A percentile compares a stretch with the other conserved stretches of the same genome.
phyloP scores from a whole-genome alignment of 2,888 invertebrate species.

The Mesochorus sp. region DNA sequence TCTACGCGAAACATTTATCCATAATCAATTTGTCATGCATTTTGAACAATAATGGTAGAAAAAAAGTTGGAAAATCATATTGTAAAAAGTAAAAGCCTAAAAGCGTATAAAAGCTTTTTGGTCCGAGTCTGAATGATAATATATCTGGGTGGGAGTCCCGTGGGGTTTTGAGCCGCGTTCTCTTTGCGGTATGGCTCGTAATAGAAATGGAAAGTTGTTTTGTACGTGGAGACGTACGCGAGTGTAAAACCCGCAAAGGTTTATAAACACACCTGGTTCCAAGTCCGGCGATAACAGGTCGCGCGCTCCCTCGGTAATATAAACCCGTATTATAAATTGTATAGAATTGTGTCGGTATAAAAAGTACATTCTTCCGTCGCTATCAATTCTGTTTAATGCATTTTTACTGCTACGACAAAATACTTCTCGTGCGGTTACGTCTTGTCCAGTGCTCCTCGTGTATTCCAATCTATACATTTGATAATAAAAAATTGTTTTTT shows the following conservation, averaged over 20 bases:
- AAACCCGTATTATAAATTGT: background rate
- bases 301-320: constrained; percentile 3
- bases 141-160: constrained; percentile 50
- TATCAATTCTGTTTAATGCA: background rate
- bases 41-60: too few relatives aligned
- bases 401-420: too few relatives aligned
- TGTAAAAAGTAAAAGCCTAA: background rate
- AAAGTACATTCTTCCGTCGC: background rate
- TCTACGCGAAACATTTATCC: too few relatives aligned
- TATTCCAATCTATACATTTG: background rate
- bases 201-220: constrained; percentile 79
- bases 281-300: constrained; percentile 37
- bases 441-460: background rate
- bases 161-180: constrained; percentile 41
- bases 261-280: constrained; percentile 47
- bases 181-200: constrained; percentile 57
- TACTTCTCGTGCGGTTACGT: too few relatives aligned
- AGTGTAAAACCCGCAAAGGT: constrained; percentile 23
- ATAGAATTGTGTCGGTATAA: too few relatives aligned
- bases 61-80: too few relatives aligned
- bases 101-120: background rate
- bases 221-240: constrained; percentile 55
- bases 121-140: too few relatives aligned
- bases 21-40: too few relatives aligned
- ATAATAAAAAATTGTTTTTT: background rate